Base-by-base conservation (phyloP, 2,888 invertebrate genomes). In the Trisateles emortualis region DNA sequence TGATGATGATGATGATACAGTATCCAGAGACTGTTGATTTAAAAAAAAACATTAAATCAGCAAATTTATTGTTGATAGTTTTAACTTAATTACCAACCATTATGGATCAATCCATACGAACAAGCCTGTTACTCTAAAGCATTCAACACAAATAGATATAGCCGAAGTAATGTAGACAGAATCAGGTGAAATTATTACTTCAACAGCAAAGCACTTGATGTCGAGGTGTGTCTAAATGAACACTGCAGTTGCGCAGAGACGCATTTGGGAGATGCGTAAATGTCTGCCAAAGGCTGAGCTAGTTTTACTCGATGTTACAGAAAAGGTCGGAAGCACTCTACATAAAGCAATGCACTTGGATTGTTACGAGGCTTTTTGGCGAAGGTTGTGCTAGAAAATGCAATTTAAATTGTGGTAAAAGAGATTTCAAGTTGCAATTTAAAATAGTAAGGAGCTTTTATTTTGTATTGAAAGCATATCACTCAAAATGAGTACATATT, bases 111-210 rank as follows among this genome's bases (percentile, higher is more conserved):
- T n/a, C n/a, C n/a, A n/a, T n/a, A n/a, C n/a, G n/a, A n/a, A n/a
- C n/a, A n/a, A n/a, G n/a, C n/a, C n/a, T n/a, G n/a, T n/a, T n/a
- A n/a, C n/a, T n/a, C 24, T 24, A 24, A 24, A 24, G 6, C 30
- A 30, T 26, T 26, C 26, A 26, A 35, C 16, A 11, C 30, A 11
- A 3, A 32, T 32, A n/a, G 30, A n/a, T 32, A 32, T 11, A 32
- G 1, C 11, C 32, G 29, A 11, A 11, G 3, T 11, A 45, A 26
- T 32, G 26, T n/a, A 36, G 19, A 1, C 19, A 36, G 36, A 36
- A n/a, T 17, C 36, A 36, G 16, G 72, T 76, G 68, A 74, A 76
- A 78, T 79, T 74, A 79, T 74, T 73, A 68, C 69, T 72, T 68
- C 58, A 65, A 56, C 55, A 56, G 61, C 68, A 52, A 56, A 69